These are phyloP conservation scores for Oxyruncus cristatus DNA, from an alignment of 2,113 vertebrate species.

Conservation along the genomic window DNA sequence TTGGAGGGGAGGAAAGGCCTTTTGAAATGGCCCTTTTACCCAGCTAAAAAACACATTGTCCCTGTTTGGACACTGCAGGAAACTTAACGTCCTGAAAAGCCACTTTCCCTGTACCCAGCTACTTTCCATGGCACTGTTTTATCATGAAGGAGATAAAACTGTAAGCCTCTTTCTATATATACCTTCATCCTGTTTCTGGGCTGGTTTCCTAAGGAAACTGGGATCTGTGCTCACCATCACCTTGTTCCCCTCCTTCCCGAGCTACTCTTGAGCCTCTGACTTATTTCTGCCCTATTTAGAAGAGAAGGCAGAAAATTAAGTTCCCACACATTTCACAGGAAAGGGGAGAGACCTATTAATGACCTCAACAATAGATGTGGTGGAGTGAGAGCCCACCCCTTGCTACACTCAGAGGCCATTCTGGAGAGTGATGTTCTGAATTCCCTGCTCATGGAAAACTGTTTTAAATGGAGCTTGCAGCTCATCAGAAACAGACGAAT, in stretches of 20 bases:
- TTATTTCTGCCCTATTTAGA: not conserved
- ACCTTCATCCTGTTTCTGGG: not conserved
- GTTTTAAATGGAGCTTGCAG: not conserved
- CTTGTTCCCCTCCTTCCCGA: not conserved
- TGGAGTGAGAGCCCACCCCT: not conserved
- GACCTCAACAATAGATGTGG: not conserved
- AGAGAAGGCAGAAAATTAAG: not conserved
- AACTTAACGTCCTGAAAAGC: not conserved
- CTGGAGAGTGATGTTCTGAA: not conserved
- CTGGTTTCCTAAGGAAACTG: not conserved
- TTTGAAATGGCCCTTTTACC: constrained; percentile 13
- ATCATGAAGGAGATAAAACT: constrained; percentile 5
- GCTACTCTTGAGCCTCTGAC: not conserved
- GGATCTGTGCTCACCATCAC: not conserved
- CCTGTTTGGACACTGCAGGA: not conserved
- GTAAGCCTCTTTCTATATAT: not conserved
- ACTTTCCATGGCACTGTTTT: constrained; percentile 15
- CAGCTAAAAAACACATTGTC: not conserved
- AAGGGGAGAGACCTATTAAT: not conserved
- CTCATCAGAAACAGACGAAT: not conserved
- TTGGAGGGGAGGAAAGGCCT: not conserved
- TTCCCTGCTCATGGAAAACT: not conserved
- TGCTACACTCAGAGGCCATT: not conserved
- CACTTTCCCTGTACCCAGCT: not conserved
- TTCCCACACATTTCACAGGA: not conserved